phyloP scores from a whole-genome alignment of 1,140 invertebrate species.

The Bombus breviceps region DNA sequence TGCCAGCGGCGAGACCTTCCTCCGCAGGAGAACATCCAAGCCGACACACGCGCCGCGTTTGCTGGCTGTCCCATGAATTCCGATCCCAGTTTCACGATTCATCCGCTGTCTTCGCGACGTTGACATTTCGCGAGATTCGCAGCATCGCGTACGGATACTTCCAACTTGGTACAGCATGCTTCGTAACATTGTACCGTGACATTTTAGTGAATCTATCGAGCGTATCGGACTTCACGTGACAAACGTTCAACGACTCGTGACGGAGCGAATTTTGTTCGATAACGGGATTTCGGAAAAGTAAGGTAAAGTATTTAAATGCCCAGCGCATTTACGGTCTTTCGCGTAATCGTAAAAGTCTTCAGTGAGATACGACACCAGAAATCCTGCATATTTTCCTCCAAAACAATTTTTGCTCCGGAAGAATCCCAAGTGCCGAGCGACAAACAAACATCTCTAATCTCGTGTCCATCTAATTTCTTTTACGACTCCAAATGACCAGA shows the following conservation, averaged over 20 bases:
- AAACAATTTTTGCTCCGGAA: not conserved
- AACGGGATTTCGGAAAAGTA: no score
- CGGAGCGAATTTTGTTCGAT: no score
- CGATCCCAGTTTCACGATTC: constrained; percentile 14
- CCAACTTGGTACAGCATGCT: not conserved
- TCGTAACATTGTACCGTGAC: no score
- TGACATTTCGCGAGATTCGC: not conserved
- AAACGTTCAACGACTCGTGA: not conserved
- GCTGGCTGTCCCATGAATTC: not conserved
- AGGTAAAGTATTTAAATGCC: not conserved
- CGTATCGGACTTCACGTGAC: not conserved
- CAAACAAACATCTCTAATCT: no score
- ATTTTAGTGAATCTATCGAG: not conserved
- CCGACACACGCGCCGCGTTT: not conserved
- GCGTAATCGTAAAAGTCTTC: no score
- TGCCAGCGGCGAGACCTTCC: not conserved
- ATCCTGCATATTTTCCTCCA: not conserved
- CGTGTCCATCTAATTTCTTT: not conserved
- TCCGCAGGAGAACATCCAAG: not conserved
- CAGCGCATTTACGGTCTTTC: not conserved
- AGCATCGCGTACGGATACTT: not conserved
- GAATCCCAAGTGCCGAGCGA: no score
- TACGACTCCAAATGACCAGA: not conserved
- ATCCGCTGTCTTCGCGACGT: not conserved
- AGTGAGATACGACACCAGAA: fast-evolving